A percentile compares a stretch with the other conserved stretches of the same genome.
phyloP scores from a whole-genome alignment of 2,888 invertebrate genomes.

The Calameuta pallipes region DNA sequence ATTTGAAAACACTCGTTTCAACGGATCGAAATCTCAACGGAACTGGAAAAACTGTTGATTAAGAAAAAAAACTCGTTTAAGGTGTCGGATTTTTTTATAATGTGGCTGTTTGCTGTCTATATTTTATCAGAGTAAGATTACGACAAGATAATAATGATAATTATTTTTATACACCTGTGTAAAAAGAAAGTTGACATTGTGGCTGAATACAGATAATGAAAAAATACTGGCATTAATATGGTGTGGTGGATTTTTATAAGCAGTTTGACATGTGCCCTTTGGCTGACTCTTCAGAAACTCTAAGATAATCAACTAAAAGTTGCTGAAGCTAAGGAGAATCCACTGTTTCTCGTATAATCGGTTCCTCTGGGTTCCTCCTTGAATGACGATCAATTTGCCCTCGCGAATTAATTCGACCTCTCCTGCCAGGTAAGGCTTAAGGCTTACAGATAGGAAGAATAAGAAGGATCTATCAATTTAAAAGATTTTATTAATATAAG shows the following conservation, averaged over 20 bases:
- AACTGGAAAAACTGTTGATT: neutral
- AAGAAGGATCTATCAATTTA: constrained; percentile 17
- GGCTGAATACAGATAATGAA: too few species aligned
- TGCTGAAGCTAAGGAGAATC: too few species aligned
- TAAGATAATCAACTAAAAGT: neutral
- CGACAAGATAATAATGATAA: constrained; percentile 42
- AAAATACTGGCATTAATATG: too few species aligned
- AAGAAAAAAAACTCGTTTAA: constrained; percentile 17
- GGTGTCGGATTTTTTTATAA: constrained; percentile 8
- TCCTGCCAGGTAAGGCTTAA: too few species aligned
- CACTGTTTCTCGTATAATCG: too few species aligned
- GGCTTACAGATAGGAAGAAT: too few species aligned
- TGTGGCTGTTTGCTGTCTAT: constrained; percentile 19
- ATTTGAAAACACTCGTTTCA: too few species aligned
- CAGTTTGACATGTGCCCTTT: neutral
- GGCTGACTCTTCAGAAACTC: neutral
- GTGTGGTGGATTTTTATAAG: neutral
- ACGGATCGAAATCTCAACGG: too few species aligned
- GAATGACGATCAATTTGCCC: too few species aligned
- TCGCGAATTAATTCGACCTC: too few species aligned
- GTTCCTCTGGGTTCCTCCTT: too few species aligned
- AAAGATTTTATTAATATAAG: constrained; percentile 43
- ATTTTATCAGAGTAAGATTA: constrained; percentile 37
- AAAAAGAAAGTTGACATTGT: constrained; percentile 23
- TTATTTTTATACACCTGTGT: constrained; percentile 52